phyloP scores from a whole-genome alignment of 2,113 vertebrate genomes.

The Protobothrops flavoviridis region DNA sequence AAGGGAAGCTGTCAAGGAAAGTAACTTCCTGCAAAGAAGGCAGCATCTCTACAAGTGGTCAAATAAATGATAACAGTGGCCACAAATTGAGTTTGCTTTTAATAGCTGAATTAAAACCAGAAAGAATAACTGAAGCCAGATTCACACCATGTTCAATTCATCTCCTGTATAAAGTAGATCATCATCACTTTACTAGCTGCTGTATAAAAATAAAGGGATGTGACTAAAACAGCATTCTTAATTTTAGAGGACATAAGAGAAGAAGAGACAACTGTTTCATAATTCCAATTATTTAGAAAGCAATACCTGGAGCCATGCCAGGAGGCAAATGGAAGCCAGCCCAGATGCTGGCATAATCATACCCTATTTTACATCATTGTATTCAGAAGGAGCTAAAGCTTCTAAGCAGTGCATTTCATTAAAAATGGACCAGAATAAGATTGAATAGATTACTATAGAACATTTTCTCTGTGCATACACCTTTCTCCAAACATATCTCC shows the following conservation, averaged over 20 bases:
- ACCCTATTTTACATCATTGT: background rate
- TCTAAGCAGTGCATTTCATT: background rate
- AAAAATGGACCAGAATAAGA: background rate
- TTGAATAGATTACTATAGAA: background rate
- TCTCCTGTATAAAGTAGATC: background rate
- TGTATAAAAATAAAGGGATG: background rate
- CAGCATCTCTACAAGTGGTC: background rate
- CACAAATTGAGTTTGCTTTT: background rate
- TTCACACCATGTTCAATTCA: background rate
- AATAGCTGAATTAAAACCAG: background rate
- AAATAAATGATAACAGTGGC: background rate
- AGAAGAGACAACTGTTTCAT: background rate
- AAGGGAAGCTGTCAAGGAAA: constrained; percentile 50
- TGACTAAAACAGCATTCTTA: background rate
- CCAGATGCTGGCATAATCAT: background rate
- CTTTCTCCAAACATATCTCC: background rate
- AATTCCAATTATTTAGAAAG: background rate
- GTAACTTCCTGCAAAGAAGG: background rate
- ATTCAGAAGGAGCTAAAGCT: background rate
- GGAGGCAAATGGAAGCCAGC: background rate
- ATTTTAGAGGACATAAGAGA: background rate
- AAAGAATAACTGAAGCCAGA: background rate
- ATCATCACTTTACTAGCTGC: background rate
- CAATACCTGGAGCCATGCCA: background rate
- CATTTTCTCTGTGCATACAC: background rate